Conservation (phyloP, 2,113 vertebrate genomes). For the Glareola pratincola region DNA sequence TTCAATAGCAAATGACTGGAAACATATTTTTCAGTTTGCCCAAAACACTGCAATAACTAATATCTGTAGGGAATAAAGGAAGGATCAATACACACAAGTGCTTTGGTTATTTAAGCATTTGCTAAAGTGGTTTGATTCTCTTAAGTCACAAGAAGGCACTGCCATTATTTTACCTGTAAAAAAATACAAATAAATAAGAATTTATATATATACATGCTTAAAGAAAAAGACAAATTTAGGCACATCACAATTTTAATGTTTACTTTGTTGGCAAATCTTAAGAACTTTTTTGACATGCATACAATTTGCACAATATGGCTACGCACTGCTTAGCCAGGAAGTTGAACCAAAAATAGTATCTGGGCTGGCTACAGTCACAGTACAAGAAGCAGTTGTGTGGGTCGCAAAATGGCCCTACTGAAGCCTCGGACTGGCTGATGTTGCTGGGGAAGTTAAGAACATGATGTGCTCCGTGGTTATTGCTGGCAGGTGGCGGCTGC, state of each 20-base stretch:
- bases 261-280: background rate
- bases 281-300: background rate
- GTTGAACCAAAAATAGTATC: background rate
- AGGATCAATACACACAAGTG: background rate
- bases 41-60: background rate
- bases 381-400: background rate
- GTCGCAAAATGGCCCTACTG: background rate
- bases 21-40: slow-evolving; percentile 9
- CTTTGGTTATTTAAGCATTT: background rate
- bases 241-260: background rate
- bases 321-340: background rate
- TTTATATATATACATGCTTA: background rate
- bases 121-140: background rate
- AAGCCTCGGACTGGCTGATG: background rate
- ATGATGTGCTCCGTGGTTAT: background rate
- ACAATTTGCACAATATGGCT: background rate
- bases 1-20: slow-evolving; percentile 22
- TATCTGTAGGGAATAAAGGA: background rate
- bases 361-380: background rate
- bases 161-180: background rate
- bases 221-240: background rate
- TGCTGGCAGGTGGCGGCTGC: background rate
- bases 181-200: background rate
- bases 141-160: background rate
- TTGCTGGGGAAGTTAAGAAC: background rate